These are phyloP conservation scores for Latrodectus hesperus DNA, from an alignment of 2,888 invertebrate species.

Conservation along the genomic window DNA sequence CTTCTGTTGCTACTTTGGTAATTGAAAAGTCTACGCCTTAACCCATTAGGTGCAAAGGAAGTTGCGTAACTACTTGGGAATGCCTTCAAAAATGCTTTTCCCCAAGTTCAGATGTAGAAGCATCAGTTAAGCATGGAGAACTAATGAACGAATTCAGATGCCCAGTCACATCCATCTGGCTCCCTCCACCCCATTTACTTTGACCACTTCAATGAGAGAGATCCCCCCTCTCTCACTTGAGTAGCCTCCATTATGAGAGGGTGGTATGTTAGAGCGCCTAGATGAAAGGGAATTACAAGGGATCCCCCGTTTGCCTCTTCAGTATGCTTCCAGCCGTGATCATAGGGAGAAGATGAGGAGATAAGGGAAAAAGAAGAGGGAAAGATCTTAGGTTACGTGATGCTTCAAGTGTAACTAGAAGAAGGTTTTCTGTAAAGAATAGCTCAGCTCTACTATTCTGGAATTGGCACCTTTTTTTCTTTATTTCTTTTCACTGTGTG, in stretches of 20 bases:
- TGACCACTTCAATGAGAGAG: constrained; percentile 25
- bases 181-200: constrained; percentile 36
- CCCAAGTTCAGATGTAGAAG: too few species aligned
- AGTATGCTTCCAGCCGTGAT: constrained; percentile 5
- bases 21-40: too few species aligned
- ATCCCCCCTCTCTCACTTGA: too few species aligned
- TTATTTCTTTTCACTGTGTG: constrained; percentile 15
- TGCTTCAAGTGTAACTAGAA: constrained; percentile 31
- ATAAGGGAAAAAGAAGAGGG: constrained; percentile 1
- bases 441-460: too few species aligned
- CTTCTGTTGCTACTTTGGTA: too few species aligned
- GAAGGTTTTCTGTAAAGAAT: constrained; percentile 30
- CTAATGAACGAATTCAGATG: constrained; percentile 38
- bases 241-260: neutral
- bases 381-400: constrained; percentile 33
- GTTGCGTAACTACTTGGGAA: too few species aligned
- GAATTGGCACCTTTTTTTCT: neutral
- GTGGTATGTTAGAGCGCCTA: constrained; percentile 1
- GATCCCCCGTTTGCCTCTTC: neutral
- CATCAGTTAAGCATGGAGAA: constrained; percentile 1
- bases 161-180: constrained; percentile 16
- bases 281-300: constrained; percentile 39
- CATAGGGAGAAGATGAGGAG: constrained; percentile 7
- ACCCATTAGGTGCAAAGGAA: too few species aligned
- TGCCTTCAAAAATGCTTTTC: too few species aligned